A percentile compares a stretch with the other conserved stretches of the same genome.
Evolutionary conservation across 2,797 vertebrate species (phyloP).

Genomic region (Eleutherodactylus coqui): DNA sequence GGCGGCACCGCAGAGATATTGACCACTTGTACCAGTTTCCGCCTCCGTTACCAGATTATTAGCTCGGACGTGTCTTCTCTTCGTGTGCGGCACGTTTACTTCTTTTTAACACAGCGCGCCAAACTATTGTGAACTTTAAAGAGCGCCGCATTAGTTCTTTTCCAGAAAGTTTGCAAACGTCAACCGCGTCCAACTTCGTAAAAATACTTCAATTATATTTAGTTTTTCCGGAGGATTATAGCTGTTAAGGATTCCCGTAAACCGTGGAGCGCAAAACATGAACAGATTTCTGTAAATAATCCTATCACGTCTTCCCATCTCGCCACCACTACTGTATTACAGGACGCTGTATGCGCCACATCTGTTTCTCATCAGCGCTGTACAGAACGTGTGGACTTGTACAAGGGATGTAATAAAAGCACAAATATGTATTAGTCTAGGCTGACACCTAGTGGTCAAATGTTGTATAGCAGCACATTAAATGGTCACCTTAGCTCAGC

Average conservation of each 20-base stretch:
- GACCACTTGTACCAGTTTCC: background rate
- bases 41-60: too few species aligned
- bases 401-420: background rate
- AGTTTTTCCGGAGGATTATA: background rate
- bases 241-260: background rate
- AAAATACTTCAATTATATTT: background rate
- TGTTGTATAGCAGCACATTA: background rate
- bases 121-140: too few species aligned
- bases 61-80: too few species aligned
- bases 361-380: constrained; percentile 1
- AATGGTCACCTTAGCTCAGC: too few species aligned
- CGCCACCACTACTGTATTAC: constrained; percentile 14
- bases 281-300: background rate
- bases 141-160: too few species aligned
- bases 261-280: background rate
- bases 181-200: too few species aligned
- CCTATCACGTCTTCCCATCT: background rate
- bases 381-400: too few species aligned
- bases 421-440: background rate
- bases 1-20: background rate
- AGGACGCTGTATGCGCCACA: background rate
- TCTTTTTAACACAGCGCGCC: too few species aligned
- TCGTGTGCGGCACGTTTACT: too few species aligned
- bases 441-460: constrained; percentile 9
- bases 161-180: too few species aligned